Evolutionary conservation across 2,888 invertebrate genomes (phyloP).

Genomic region (Andrena bucephala): DNA sequence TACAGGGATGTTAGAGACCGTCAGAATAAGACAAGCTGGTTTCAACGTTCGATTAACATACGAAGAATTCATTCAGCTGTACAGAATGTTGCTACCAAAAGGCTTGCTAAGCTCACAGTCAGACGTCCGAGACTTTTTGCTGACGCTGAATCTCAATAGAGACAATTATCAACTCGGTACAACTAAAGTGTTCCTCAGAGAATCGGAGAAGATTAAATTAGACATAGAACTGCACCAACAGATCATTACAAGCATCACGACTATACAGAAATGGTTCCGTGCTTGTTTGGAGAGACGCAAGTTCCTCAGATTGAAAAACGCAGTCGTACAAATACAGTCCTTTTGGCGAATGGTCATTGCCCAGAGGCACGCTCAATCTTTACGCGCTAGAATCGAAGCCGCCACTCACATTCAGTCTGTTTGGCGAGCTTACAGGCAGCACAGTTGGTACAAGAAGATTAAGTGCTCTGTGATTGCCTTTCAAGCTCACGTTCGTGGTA

Average conservation of each 20-base stretch:
- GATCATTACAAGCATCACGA: slow-evolving; percentile 96
- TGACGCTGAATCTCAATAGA: slow-evolving; percentile 93
- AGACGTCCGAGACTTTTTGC: slow-evolving; percentile 94
- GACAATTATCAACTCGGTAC: slow-evolving; percentile 96
- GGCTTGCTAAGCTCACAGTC: slow-evolving; percentile 94
- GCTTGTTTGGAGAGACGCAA: slow-evolving; percentile 92
- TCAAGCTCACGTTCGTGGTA: slow-evolving; percentile 91
- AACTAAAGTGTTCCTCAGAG: slow-evolving; percentile 96
- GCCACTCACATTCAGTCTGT: slow-evolving; percentile 91
- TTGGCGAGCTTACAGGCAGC: slow-evolving; percentile 90
- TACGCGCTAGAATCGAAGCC: slow-evolving; percentile 87
- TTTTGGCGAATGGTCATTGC: slow-evolving; percentile 89
- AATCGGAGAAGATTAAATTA: slow-evolving; percentile 96
- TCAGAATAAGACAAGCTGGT: slow-evolving; percentile 96
- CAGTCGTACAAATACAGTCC: slow-evolving; percentile 92
- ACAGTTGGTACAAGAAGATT: slow-evolving; percentile 89
- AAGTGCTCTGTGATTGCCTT: slow-evolving; percentile 87
- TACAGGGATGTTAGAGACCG: slow-evolving; percentile 98
- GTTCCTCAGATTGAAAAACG: slow-evolving; percentile 91
- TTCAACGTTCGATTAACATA: slow-evolving; percentile 97
- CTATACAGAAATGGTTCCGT: slow-evolving; percentile 96
- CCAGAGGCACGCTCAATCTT: slow-evolving; percentile 85
- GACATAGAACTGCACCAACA: slow-evolving; percentile 97
- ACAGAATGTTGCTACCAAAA: slow-evolving; percentile 95
- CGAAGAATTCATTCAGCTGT: slow-evolving; percentile 97